phyloP scores from a whole-genome alignment of 2,113 vertebrate species.

The Phyllostomus discolor region DNA sequence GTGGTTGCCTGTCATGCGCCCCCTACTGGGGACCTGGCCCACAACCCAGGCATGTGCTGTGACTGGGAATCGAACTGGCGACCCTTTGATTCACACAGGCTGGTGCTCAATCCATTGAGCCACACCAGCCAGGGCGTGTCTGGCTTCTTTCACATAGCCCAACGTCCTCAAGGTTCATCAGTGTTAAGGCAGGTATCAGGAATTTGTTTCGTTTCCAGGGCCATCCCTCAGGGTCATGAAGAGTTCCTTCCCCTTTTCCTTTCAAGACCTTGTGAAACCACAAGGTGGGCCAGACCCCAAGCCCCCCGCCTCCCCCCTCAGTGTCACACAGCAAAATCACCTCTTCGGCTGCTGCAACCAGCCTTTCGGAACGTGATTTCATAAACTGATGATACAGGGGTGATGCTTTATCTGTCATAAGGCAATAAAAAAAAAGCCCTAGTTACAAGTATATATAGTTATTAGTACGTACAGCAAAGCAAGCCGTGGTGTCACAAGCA shows the following conservation, averaged over 20 bases:
- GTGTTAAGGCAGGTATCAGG: too few species aligned
- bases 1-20: too few species aligned
- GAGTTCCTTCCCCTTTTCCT: not conserved
- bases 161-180: too few species aligned
- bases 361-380: not conserved
- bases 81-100: too few species aligned
- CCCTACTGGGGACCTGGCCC: too few species aligned
- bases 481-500: not conserved
- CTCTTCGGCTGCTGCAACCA: not conserved
- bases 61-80: too few species aligned
- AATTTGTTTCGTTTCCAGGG: not conserved
- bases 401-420: not conserved
- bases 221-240: not conserved
- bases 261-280: not conserved
- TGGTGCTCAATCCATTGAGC: too few species aligned
- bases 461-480: not conserved
- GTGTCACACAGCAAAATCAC: not conserved
- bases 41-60: too few species aligned
- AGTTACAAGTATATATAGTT: not conserved
- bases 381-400: not conserved
- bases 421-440: not conserved
- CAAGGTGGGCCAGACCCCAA: accelerated
- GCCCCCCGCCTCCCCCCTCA: not conserved
- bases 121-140: too few species aligned
- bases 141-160: too few species aligned